phyloP scores from a whole-genome alignment of 2,888 invertebrate genomes.

The Hofmannophila pseudospretella region DNA sequence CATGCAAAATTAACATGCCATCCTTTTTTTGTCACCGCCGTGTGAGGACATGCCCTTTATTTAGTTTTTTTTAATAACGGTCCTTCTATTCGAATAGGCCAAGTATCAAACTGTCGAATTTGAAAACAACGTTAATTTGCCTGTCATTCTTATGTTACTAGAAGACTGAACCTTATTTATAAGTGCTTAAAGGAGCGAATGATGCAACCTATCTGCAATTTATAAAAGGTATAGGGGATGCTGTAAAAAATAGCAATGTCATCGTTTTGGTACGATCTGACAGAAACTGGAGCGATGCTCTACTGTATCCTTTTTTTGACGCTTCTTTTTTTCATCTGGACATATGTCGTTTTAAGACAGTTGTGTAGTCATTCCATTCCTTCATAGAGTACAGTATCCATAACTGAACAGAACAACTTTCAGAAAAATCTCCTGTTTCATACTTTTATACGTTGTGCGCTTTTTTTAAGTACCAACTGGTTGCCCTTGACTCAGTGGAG shows the following conservation, averaged over 20 bases:
- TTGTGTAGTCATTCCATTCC: too few species aligned
- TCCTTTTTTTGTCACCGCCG: slow-evolving; percentile 44
- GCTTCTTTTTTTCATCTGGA: slow-evolving; percentile 1
- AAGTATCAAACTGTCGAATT: slow-evolving; percentile 14
- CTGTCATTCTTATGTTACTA: background rate
- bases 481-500: too few species aligned
- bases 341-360: slow-evolving; percentile 16
- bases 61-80: slow-evolving; percentile 44
- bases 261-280: slow-evolving; percentile 33
- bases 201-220: background rate
- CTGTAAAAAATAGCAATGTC: slow-evolving; percentile 46
- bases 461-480: too few species aligned
- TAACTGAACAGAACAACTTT: too few species aligned
- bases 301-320: slow-evolving; percentile 25
- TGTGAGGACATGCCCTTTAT: slow-evolving; percentile 41
- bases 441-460: too few species aligned
- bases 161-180: slow-evolving; percentile 11
- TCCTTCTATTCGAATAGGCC: slow-evolving; percentile 24
- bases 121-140: slow-evolving; percentile 15
- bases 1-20: slow-evolving; percentile 64
- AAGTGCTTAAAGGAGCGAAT: background rate
- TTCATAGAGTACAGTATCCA: too few species aligned
- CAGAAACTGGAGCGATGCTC: slow-evolving; percentile 41
- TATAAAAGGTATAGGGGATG: slow-evolving; percentile 4
- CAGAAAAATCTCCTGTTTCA: too few species aligned